A percentile compares a stretch with the other conserved stretches of the same genome.
These are phyloP conservation scores for Coilia nasus DNA, from an alignment of 2,797 vertebrate species.

Conservation along the genomic window DNA sequence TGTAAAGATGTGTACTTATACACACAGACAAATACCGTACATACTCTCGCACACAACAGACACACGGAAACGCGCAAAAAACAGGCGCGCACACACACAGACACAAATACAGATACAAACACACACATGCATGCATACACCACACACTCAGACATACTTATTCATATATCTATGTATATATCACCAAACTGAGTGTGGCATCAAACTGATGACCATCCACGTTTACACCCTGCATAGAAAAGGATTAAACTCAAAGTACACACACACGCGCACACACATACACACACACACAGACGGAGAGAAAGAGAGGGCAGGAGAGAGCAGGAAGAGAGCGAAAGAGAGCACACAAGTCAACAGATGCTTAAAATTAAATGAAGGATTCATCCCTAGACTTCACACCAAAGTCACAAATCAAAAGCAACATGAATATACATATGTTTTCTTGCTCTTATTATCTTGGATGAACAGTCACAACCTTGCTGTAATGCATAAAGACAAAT, in stretches of 20 bases:
- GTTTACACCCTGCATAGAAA: no score
- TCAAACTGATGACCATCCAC: no score
- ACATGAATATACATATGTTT: background rate
- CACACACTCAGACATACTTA: background rate
- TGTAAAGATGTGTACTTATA: conserved; percentile 27
- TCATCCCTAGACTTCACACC: background rate
- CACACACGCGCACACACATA: background rate
- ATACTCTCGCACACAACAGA: background rate
- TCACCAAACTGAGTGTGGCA: no score
- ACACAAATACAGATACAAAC: background rate
- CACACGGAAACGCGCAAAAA: background rate
- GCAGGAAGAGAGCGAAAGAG: no score
- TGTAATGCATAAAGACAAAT: conserved; percentile 6
- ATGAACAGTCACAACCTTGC: conserved; percentile 2
- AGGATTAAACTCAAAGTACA: no score
- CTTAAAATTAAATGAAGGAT: background rate
- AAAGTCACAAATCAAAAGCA: background rate
- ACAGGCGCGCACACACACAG: background rate
- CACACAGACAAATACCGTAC: background rate
- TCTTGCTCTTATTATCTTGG: background rate
- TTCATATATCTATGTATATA: no score
- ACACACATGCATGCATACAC: background rate
- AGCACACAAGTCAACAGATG: background rate
- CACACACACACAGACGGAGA: background rate
- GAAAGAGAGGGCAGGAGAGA: no score